These are phyloP conservation scores for Metellina segmentata DNA, from an alignment of 2,888 invertebrate genomes.

Conservation along the genomic window DNA sequence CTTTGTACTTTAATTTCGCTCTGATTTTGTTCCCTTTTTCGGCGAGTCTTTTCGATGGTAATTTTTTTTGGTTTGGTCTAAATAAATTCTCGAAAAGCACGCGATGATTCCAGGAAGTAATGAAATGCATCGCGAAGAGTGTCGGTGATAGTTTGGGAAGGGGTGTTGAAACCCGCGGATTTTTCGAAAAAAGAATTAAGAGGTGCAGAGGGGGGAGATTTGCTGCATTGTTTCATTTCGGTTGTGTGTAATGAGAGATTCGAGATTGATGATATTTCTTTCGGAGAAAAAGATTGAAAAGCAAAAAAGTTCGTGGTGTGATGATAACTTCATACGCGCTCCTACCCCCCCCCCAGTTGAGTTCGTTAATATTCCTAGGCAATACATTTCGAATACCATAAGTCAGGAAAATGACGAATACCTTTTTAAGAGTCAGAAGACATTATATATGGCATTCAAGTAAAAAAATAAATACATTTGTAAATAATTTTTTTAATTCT, in stretches of 20 bases:
- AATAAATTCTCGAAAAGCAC: conserved; percentile 20
- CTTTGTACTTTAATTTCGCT: background rate
- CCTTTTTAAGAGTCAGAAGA: too few species aligned
- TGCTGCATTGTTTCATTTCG: conserved; percentile 10
- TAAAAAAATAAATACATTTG: too few species aligned
- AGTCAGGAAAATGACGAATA: too few species aligned
- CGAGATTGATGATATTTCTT: background rate
- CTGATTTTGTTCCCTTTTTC: background rate
- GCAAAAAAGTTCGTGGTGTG: background rate
- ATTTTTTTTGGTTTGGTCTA: background rate
- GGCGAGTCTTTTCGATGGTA: background rate
- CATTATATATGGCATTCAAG: too few species aligned
- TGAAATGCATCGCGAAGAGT: conserved; percentile 7
- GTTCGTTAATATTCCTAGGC: too few species aligned
- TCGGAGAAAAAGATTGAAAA: background rate
- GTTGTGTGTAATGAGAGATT: conserved; percentile 9
- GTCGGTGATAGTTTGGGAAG: conserved; percentile 7
- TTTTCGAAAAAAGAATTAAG: background rate
- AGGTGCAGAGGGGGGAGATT: background rate
- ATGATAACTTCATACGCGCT: background rate
- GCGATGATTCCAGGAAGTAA: conserved; percentile 38
- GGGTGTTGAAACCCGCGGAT: background rate
- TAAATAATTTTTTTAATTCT: too few species aligned
- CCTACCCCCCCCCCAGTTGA: too few species aligned
- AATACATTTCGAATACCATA: too few species aligned